Evolutionary conservation across 1,140 invertebrate genomes (phyloP), one percentile per base, ranked within the genome.

Genomic region (Chionoecetes opilio): DNA sequence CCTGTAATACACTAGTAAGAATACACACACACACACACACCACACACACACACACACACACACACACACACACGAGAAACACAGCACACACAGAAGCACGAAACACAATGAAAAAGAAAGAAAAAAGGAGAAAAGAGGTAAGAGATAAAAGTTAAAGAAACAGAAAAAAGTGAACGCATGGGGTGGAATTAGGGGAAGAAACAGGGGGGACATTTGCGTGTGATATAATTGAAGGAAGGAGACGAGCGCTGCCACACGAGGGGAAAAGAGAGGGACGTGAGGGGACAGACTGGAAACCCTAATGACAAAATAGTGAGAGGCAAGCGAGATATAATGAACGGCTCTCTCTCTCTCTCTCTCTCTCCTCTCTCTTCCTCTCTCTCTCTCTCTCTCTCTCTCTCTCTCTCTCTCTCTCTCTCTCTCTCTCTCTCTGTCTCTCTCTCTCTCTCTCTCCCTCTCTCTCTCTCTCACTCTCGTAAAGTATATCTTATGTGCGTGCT

Each of bases 281-380:
- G 21, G 63, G 63, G 63, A 26, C 21, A 26, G 63, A 26, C 63
- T 75, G 63, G 63, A 26, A 3, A 75, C 63, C 63, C 63, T 75
- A 75, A 75, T 75, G 63, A 75, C 63, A 75, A n/a, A n/a, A 75
- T 75, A 75, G 63, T 75, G 63, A 75, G 63, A 75, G 63, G 63
- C 63, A 75, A 75, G 63, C 63, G 63, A 75, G 63, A 75, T 75
- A 75, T 75, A 75, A 75, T 75, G 63, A 75, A 75, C 21, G 63
- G 26, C 63, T 75, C 63, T 75, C 63, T 75, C 63, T 75, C 63
- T 75, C 63, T 75, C 63, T 75, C 63, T 75, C 63, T 75, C 63
- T 75, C 63, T 75, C 63, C 41, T 26, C 63, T 75, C 63, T 75
- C 63, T 75, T 26, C n/a, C 63, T 75, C 63, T 75, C 63, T 75